These are phyloP conservation scores for Anser brachyrhynchus DNA, from an alignment of 2,113 vertebrate genomes.

Conservation along the genomic window DNA sequence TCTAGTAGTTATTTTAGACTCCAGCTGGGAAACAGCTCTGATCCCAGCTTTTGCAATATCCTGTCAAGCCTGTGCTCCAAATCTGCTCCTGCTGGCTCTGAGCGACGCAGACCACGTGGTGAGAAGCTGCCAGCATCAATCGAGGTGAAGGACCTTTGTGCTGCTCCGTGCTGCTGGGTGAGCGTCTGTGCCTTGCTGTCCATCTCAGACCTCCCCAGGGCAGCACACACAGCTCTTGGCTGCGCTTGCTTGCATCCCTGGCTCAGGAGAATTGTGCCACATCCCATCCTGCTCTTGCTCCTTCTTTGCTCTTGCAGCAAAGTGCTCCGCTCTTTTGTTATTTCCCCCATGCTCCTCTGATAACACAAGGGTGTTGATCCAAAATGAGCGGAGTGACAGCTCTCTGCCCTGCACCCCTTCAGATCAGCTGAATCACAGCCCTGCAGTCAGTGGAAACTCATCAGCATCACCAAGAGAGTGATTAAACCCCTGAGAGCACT, in stretches of 20 bases:
- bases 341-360: background rate
- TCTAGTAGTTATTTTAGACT: conserved; percentile 41
- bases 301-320: background rate
- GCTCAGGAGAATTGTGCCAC: background rate
- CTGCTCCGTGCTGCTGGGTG: background rate
- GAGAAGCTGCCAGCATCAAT: conserved; percentile 16
- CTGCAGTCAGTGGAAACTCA: background rate
- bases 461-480: background rate
- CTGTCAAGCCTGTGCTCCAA: background rate
- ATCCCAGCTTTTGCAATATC: conserved; percentile 1
- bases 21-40: conserved; percentile 37
- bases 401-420: background rate
- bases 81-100: background rate
- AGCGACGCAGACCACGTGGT: accelerated
- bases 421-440: background rate
- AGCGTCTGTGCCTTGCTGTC: background rate
- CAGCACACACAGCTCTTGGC: background rate
- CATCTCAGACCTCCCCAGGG: background rate
- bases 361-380: background rate
- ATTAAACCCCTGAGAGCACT: background rate
- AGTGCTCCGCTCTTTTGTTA: background rate
- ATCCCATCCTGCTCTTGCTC: background rate
- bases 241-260: background rate
- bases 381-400: background rate
- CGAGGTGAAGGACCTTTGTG: background rate